Evolutionary conservation across 2,888 invertebrate species (phyloP), one percentile per base, ranked within the genome.

Genomic region (Sphaeridia pumilis): DNA sequence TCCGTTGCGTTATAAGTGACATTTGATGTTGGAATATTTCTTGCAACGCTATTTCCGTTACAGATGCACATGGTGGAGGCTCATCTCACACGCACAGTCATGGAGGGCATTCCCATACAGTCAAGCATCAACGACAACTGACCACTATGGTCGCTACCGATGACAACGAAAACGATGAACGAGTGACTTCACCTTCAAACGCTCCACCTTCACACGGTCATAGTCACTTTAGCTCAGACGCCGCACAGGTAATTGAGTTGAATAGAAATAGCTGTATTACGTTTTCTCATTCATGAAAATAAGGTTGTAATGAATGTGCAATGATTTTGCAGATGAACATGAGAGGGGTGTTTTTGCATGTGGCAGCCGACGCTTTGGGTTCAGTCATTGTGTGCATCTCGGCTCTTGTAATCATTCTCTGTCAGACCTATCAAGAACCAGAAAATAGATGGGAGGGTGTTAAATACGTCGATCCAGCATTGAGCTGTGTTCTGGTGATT

Each of bases 311-410:
- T n/a, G n/a, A n/a, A n/a, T n/a, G n/a, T n/a, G n/a, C n/a, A n/a
- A n/a, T n/a, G n/a, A n/a, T n/a, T 38, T 38, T 48, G 2, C 88
- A 93, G 70, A 84, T 98, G 84, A 98, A 98, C 70, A 98, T 99
- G 94, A 82, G 89, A 50, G 98, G 95, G n/a, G 97, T 97, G n/a
- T 98, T 97, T 71, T 76, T 98, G 50, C 98, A 98, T 70, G 86
- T 99, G 3, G 73, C 98, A 34, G 94, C 95, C 45, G 98, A 98
- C 74, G 97, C 97, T 21, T 74, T 99, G 45, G 98, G 98, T 49
- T 92, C 90, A 0, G 79, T 92, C 1, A 87, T 93, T 64, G 93
- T 94, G 12, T 84, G 92, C 42, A 78, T 84, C 44, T 89, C 90
- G 50, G 92, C 93, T 4, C 66, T 79, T 60, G 75, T 81, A 56